phyloP scores from a whole-genome alignment of 2,113 vertebrate species.

The Isichthys henryi region DNA sequence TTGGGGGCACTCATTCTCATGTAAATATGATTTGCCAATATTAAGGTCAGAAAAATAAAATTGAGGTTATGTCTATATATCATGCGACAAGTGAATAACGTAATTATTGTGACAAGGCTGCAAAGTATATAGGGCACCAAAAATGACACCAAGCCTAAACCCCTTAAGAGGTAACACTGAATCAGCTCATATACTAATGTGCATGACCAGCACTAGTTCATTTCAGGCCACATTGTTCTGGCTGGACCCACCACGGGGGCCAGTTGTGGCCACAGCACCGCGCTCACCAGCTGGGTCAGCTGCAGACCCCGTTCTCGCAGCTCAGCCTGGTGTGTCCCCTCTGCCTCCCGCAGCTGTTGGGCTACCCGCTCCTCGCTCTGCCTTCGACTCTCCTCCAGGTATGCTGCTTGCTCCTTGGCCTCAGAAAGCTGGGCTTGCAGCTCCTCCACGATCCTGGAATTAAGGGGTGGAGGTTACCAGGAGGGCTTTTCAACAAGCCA shows the following conservation, averaged over 20 bases:
- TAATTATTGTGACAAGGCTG: not conserved
- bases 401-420: conserved; percentile 65
- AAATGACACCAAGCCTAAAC: not conserved
- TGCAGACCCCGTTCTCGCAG: conserved; percentile 62
- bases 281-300: conserved; percentile 70
- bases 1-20: not conserved
- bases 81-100: not conserved
- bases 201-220: not conserved
- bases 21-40: not conserved
- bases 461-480: not conserved
- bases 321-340: conserved; percentile 60
- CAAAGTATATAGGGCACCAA: not conserved
- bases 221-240: not conserved
- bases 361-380: conserved; percentile 64
- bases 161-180: not conserved
- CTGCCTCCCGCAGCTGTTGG: conserved; percentile 59
- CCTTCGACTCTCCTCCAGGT: conserved; percentile 63
- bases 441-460: conserved; percentile 74
- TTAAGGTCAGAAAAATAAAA: not conserved
- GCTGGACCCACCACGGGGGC: not conserved
- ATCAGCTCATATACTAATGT: not conserved
- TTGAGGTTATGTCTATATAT: not conserved
- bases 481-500: not conserved
- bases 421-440: conserved; percentile 71
- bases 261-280: not conserved